Base-by-base conservation (phyloP, 2,888 invertebrate genomes). In the Lissocephala sabroskyi region DNA sequence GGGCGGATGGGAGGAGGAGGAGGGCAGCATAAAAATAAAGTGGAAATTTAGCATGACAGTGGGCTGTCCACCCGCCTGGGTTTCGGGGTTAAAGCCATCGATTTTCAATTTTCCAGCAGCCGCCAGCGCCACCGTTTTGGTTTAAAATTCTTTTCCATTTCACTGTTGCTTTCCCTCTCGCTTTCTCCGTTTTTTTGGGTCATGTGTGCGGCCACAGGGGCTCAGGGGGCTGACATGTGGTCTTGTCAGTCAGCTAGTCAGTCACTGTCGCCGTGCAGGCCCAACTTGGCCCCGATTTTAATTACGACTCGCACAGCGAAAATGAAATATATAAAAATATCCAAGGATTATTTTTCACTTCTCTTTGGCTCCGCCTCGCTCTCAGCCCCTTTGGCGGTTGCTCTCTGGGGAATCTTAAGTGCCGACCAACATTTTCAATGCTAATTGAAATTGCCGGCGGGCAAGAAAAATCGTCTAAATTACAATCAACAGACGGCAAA, bases 81-180 rank as follows among this genome's bases (percentile, higher is more conserved):
- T 23, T 23, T 23, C 7, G 23, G 23, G 23, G 23, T 23, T 23
- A 23, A 23, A 36, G 41, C 40, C 53, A 67, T 64, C 61, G 68
- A 64, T 64, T 64, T 67, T 60, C 57, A 48, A 67, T 64, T 53
- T 63, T 57, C 41, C 41, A 56, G 49, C 45, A 42, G 46, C 40
- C 29, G 35, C 23, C 35, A 14, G 37, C 30, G 42, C 30, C 13
- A 32, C 30, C 30, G 30, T 32, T 32, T 32, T 32, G 11, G 30
- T 32, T 32, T 13, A n/a, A n/a, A n/a, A n/a, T 29, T 7, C 29
- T 32, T 11, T 13, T 13, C 1, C 10, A 32, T 13, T 5, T 13
- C 13, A 4, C 13, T 10, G 30, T 11, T n/a, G 11, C 29, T 29
- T 29, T 10, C n/a, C n/a, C 29, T 29, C 11, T 29, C 11, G 13